Evolutionary conservation across 2,888 invertebrate genomes (phyloP).

Genomic region (Tipula helvola): DNA sequence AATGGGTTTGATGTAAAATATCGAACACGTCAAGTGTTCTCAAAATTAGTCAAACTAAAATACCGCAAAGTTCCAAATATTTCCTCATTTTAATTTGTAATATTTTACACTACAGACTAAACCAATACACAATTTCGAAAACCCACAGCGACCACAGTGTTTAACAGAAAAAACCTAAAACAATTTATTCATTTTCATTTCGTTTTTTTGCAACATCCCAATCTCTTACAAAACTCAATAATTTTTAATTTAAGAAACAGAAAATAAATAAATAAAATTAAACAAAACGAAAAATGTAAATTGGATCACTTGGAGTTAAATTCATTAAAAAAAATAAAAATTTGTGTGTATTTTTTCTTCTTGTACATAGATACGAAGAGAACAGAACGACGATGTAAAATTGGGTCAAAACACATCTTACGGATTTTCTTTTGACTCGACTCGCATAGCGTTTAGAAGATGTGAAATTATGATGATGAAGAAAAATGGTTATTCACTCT

Average conservation of each 20-base stretch:
- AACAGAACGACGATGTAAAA: background rate
- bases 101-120: background rate
- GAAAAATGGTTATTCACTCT: background rate
- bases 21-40: background rate
- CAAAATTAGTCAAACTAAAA: background rate
- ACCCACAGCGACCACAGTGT: background rate
- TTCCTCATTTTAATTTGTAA: background rate
- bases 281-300: background rate
- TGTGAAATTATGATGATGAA: background rate
- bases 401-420: background rate
- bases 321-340: background rate
- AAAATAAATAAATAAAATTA: background rate
- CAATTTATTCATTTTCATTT: background rate
- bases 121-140: background rate
- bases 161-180: background rate
- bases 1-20: too few species aligned
- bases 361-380: background rate
- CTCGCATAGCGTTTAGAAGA: background rate
- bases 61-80: background rate
- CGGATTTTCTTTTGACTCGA: background rate
- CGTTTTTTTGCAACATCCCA: background rate
- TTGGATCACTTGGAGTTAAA: background rate
- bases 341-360: background rate
- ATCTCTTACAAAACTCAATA: background rate
- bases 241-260: background rate